Base-by-base conservation (phyloP, 2,888 invertebrate species). In the Metalampra italica region DNA sequence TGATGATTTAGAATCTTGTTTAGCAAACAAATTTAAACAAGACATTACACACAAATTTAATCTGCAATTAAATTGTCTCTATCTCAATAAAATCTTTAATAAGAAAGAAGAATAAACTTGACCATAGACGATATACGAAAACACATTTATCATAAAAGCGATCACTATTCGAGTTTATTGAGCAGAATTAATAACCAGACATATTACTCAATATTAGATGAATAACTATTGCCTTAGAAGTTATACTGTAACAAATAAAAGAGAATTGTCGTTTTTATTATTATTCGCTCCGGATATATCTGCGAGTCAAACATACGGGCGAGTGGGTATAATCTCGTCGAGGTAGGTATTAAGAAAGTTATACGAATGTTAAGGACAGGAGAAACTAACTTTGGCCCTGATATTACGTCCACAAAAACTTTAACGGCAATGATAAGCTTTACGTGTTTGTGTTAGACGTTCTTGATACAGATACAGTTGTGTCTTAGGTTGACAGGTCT, bases 271-370 rank as follows among this genome's bases (percentile, higher is more conserved):
- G 75, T 79, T 82, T 81, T 83, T 83, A 81, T 83, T 82, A 78
- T 80, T 76, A 82, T 78, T 76, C 66, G 71, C 82, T 78, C 76
- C 66, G 71, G 70, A 78, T 78, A 72, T 79, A 75, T 76, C 67
- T 66, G 56, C 54, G 51, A 64, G 56, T 60, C 54, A 51, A 62
- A 66, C 76, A 77, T 79, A 83, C 74, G 82, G 75, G 61, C 68
- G 75, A 80, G 78, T 75, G 75, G 64, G 68, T 71, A 75, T 83
- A 86, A 86, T 85, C 79, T 80, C 66, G 68, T 64, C 64, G 65
- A 75, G 74, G 83, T 88, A 75, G 74, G 83, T 88, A 88, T 87
- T 87, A 87, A 71, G 78, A 87, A 88, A 88, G 82, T 88, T 88
- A 71, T 77, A 72, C 75, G 76, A 79, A 82, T 83, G 75, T 77